These are phyloP conservation scores for Brotula barbata DNA, from an alignment of 2,797 vertebrate species.

Conservation along the genomic window DNA sequence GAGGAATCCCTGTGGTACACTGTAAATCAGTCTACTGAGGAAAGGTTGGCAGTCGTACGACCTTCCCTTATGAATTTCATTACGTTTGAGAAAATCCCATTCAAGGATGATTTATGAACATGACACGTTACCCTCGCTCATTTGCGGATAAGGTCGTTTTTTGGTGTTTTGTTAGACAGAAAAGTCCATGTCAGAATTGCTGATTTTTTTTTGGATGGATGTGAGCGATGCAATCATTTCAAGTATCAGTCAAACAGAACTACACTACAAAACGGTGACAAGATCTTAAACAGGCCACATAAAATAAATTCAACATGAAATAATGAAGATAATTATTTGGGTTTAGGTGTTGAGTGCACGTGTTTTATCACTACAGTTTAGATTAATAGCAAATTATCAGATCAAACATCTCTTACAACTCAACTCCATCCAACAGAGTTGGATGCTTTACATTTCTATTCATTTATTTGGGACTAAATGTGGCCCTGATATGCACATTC, in stretches of 20 bases:
- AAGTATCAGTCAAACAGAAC: conserved; percentile 21
- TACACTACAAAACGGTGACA: conserved; percentile 21
- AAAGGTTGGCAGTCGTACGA: background rate
- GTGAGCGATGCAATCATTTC: conserved; percentile 26
- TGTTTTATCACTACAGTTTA: no score
- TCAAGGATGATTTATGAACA: background rate
- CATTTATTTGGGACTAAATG: no score
- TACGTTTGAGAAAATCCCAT: background rate
- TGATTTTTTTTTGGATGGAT: conserved; percentile 23
- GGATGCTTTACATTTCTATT: no score
- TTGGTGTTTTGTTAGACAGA: background rate
- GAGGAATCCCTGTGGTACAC: background rate
- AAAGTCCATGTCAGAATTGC: background rate
- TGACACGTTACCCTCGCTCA: background rate
- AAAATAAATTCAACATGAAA: background rate
- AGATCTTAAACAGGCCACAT: background rate
- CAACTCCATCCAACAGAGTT: no score
- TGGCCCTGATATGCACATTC: no score
- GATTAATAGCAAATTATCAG: no score
- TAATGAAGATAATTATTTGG: background rate
- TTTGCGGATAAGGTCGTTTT: background rate
- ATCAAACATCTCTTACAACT: no score
- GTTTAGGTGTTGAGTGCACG: background rate
- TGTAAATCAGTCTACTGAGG: background rate
- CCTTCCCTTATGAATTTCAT: background rate